Conservation (phyloP, 2,797 vertebrate genomes). For the Coluber constrictor region DNA sequence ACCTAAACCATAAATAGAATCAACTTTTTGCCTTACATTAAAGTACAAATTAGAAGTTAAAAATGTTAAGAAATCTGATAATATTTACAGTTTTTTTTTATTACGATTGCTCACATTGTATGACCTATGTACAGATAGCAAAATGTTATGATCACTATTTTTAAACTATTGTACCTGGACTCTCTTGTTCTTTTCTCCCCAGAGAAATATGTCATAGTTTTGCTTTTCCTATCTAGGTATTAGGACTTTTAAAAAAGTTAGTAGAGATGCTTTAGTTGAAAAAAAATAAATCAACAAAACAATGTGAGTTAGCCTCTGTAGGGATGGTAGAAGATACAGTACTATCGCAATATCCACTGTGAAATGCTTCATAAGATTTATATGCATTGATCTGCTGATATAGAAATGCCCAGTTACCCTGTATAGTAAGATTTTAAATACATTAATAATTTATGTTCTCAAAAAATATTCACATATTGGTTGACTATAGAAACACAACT, state of each 20-base stretch:
- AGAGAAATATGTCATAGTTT: constrained; percentile 64
- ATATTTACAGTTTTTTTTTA: constrained; percentile 86
- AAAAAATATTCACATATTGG: constrained; percentile 68
- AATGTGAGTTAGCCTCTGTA: constrained; percentile 65
- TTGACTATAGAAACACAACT: constrained; percentile 72
- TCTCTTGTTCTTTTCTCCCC: constrained; percentile 55
- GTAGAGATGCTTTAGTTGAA: constrained; percentile 66
- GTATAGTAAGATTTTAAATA: constrained; percentile 66
- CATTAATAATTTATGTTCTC: constrained; percentile 53
- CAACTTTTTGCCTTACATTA: constrained; percentile 79
- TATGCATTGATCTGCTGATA: constrained; percentile 66
- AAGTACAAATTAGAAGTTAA: constrained; percentile 87
- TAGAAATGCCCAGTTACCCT: constrained; percentile 76
- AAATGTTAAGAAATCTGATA: constrained; percentile 86
- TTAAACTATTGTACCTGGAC: constrained; percentile 71
- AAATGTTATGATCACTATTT: constrained; percentile 73
- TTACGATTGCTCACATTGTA: constrained; percentile 73
- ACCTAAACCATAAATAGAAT: constrained; percentile 77
- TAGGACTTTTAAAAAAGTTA: constrained; percentile 65
- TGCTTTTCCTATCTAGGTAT: constrained; percentile 53
- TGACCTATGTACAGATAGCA: constrained; percentile 82
- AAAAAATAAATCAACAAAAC: constrained; percentile 72
- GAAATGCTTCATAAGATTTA: constrained; percentile 61
- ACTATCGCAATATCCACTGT: constrained; percentile 63
- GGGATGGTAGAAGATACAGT: constrained; percentile 68